Conservation (phyloP, 2,888 invertebrate genomes). For the Frankliniella intonsa region DNA sequence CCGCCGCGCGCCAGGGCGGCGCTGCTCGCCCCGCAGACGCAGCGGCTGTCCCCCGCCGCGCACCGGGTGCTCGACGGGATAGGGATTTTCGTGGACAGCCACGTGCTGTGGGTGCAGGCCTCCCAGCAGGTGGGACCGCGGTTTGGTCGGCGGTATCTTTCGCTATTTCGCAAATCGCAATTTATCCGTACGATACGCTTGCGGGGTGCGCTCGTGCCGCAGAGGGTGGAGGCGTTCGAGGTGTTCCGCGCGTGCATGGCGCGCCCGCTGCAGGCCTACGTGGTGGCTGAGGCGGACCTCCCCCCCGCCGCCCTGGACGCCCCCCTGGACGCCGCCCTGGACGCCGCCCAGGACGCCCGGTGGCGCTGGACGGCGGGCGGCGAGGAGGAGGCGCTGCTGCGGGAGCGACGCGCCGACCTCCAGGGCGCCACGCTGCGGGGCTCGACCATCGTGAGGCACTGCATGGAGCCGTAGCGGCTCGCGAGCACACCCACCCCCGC, state of each 20-base stretch:
- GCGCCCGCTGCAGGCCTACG: not conserved
- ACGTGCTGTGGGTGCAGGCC: constrained; percentile 1
- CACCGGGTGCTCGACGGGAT: not conserved
- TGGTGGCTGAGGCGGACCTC: not conserved
- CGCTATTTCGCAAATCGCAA: not conserved
- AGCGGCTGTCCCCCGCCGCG: not conserved
- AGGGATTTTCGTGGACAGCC: not conserved
- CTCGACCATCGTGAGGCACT: not conserved
- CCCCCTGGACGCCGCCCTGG: not conserved
- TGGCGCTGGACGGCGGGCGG: not conserved
- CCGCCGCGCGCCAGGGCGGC: not conserved
- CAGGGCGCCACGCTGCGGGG: not conserved
- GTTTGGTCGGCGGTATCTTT: not conserved
- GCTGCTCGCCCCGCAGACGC: not conserved
- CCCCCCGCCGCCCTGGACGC: not conserved
- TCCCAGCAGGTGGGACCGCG: not conserved
- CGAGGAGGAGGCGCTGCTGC: not conserved
- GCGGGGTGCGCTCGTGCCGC: not conserved
- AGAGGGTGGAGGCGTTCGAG: not conserved
- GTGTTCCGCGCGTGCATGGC: constrained; percentile 15
- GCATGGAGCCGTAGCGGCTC: not conserved
- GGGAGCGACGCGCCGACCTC: constrained; percentile 9
- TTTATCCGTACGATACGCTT: no score
- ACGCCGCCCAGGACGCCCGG: not conserved
- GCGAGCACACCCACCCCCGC: not conserved